Percentiles rank a stretch among this genome's conserved stretches.
Evolutionary conservation across 2,888 invertebrate species (phyloP).

Genomic region (Nephrocerus scutellatus): DNA sequence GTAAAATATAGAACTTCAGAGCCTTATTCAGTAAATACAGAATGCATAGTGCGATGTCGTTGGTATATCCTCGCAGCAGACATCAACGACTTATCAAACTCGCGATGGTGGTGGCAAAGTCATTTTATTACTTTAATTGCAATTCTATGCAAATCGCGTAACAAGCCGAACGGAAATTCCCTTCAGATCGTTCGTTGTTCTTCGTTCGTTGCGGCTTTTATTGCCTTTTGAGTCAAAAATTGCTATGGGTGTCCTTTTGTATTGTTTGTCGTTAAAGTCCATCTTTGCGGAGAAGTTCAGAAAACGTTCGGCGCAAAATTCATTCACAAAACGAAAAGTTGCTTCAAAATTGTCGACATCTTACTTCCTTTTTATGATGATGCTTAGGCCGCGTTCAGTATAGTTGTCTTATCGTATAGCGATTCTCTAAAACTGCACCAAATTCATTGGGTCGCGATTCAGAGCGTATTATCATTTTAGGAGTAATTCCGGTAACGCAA

Average conservation of each 20-base stretch:
- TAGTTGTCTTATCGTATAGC: no score
- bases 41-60: constrained; percentile 1
- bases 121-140: constrained; percentile 22
- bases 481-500: no score
- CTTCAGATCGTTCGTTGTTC: constrained; percentile 7
- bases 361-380: no score
- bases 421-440: no score
- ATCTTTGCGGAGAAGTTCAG: not conserved
- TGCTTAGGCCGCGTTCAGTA: no score
- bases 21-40: not conserved
- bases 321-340: constrained; percentile 11
- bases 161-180: constrained; percentile 2
- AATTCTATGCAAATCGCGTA: constrained; percentile 22
- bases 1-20: no score
- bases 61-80: no score
- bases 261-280: not conserved
- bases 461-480: no score
- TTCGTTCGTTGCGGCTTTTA: constrained; percentile 3
- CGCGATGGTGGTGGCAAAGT: constrained; percentile 16
- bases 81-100: constrained; percentile 10
- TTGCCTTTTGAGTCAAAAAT: not conserved
- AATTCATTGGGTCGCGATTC: no score
- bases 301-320: not conserved
- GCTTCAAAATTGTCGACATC: no score
- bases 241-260: not conserved